Base-by-base conservation (phyloP, 1,140 invertebrate genomes). In the Drosophila mauritiana region DNA sequence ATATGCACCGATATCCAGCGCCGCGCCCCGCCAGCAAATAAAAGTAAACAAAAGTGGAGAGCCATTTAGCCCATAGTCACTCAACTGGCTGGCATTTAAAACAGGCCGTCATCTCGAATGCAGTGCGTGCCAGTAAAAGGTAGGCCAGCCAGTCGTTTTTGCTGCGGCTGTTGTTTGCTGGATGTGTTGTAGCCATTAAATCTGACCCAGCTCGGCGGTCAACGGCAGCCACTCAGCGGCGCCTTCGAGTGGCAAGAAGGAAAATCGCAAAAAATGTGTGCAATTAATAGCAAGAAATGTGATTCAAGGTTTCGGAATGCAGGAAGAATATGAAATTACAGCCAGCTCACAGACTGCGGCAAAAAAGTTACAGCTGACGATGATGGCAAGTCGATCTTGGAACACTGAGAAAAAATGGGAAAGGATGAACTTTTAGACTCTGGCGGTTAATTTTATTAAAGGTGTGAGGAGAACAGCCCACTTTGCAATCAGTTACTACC, bases 281-380 rank as follows among this genome's bases (percentile, higher is more conserved):
- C 84, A 88, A 86, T 86, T 88, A 89, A 88, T 89, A 80, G 84
- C 84, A 88, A 88, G 84, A 88, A 88, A 86, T 70, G 88, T 91
- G 90, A 91, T 91, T 91, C 90, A 91, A 91, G 90, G 90, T 90
- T 91, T 91, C 90, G 90, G 90, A 91, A 91, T 91, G 90, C 90
- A 91, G 90, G 90, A 91, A 91, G 90, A 91, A 79, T 91, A 91
- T 91, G 73, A 84, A 91, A 91, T 91, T 91, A 89, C 89, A 75
- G 51, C 15, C 56, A 36, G 73, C 46, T 31, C 31, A 10, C 31
- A 31, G 46, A 55, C 58, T 46, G 67, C 73, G 13, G 59, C 75
- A 86, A 84, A 89, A 86, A 84, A 88, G 83, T 89, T 88, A 89
- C 84, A 73, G 70, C 76, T 73, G 84, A 56, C 69, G 46, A 52